phyloP scores from a whole-genome alignment of 2,113 vertebrate genomes.

The Caracal caracal region DNA sequence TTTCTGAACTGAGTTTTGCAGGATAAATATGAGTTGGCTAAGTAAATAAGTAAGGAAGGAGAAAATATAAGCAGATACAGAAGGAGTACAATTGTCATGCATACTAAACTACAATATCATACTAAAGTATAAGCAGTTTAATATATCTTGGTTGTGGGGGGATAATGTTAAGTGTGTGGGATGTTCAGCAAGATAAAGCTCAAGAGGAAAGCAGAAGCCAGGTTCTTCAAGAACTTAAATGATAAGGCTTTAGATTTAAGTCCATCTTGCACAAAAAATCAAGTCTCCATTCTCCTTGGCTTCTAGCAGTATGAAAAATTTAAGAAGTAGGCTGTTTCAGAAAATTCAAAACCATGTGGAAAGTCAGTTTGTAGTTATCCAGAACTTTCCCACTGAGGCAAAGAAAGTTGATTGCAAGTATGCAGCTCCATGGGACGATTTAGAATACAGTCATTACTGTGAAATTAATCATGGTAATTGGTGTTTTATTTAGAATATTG shows the following conservation, averaged over 20 bases:
- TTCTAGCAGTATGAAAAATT: background rate
- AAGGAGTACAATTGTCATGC: background rate
- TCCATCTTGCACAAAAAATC: background rate
- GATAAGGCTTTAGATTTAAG: background rate
- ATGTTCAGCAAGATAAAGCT: background rate
- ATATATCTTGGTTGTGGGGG: background rate
- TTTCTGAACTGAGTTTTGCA: background rate
- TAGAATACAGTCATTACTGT: background rate
- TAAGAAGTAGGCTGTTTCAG: background rate
- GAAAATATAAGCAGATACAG: background rate
- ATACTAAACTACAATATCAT: background rate
- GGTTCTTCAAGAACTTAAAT: background rate
- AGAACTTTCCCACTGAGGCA: background rate
- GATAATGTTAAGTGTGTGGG: background rate
- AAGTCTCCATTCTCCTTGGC: background rate
- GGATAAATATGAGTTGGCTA: background rate
- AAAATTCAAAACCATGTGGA: slow-evolving; percentile 15
- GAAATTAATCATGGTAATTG: background rate
- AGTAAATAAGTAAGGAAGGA: background rate
- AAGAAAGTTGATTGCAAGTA: background rate
- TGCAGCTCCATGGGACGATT: background rate
- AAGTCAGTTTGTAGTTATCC: background rate
- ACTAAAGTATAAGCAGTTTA: background rate
- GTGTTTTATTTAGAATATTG: background rate
- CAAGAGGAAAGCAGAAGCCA: background rate